Evolutionary conservation across 2,888 invertebrate species (phyloP).

Genomic region (Meghimatium bilineatum): DNA sequence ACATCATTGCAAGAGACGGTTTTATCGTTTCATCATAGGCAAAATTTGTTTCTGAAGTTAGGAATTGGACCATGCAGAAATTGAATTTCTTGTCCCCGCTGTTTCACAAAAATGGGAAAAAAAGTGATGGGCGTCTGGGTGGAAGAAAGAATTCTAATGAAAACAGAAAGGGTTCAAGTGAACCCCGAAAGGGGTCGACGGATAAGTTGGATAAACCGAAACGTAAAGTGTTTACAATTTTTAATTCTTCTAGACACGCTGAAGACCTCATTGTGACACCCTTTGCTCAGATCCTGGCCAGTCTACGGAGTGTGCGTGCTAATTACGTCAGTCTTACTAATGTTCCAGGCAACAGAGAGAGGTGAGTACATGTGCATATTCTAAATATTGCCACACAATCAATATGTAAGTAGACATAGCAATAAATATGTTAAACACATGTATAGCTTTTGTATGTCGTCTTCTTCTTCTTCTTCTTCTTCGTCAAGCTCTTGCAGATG

Average conservation of each 20-base stretch:
- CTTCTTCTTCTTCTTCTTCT: too few relatives aligned
- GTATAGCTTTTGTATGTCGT: too few relatives aligned
- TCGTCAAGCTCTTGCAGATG: too few relatives aligned
- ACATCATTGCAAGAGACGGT: neutral
- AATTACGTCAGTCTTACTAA: slow-evolving; percentile 98
- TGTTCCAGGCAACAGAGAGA: slow-evolving; percentile 75
- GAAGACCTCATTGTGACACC: slow-evolving; percentile 99
- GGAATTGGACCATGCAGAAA: slow-evolving; percentile 44
- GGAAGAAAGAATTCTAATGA: slow-evolving; percentile 35
- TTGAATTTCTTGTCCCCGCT: slow-evolving; percentile 49
- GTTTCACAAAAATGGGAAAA: slow-evolving; percentile 50
- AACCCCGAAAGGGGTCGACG: slow-evolving; percentile 38
- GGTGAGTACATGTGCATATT: slow-evolving; percentile 65
- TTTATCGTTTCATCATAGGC: neutral
- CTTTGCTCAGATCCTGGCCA: slow-evolving; percentile 99
- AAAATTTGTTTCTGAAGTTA: neutral
- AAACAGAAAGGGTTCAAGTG: slow-evolving; percentile 30
- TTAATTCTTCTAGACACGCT: slow-evolving; percentile 87
- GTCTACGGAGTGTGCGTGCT: slow-evolving; percentile 97
- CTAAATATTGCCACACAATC: too few relatives aligned
- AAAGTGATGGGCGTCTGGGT: slow-evolving; percentile 19
- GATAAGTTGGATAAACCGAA: slow-evolving; percentile 48
- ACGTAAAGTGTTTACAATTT: slow-evolving; percentile 63
- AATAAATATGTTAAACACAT: too few relatives aligned
- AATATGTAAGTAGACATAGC: too few relatives aligned